Evolutionary conservation across 2,113 vertebrate genomes (phyloP), one percentile per base, ranked within the genome.

Genomic region (Pomatorhinus ruficollis): DNA sequence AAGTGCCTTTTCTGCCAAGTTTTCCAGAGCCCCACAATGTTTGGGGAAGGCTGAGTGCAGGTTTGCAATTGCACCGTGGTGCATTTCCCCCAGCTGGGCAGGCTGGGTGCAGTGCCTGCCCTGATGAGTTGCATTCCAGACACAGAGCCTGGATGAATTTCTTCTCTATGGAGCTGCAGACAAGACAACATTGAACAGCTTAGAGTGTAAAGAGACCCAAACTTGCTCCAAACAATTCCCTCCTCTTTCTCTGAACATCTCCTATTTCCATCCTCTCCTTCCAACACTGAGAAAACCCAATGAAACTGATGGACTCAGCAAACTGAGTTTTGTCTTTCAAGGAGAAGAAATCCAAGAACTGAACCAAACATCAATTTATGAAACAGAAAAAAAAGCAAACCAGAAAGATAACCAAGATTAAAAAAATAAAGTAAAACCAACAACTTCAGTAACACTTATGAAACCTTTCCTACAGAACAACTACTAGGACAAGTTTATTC

Each of bases 71-170:
- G 7, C 49, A 27, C 31, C 61, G 15, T 0, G 0, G 17, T 23
- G 39, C 22, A 4, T 44, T 50, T 65, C 5, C 23, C 45, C 8
- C 24, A 20, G 35, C 0, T 0, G 52, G 22, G 24, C 5, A 39
- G 57, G 28, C 21, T 30, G 45, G 57, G 37, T 3, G 37, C 52
- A 15, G 25, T 1, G 44, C 71, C 59, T 44, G 23, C 37, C 40
- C n/a, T 24, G 27, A 64, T 0, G 3, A 0, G 2, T 13, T 64
- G 31, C 31, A n/a, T n/a, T 81, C 45, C 7, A 19, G 18, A 28
- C 3, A n/a, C 4, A 35, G 28, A 52, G 18, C 13, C 54, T 31
- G 23, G 23, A 57, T 40, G 2, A 49, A 61, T 76, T 85, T 50
- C 45, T 76, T 42, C 61, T 56, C 1, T 0, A 2, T 37, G 25